phyloP scores from a whole-genome alignment of 2,888 invertebrate species.

The Theretra japonica region DNA sequence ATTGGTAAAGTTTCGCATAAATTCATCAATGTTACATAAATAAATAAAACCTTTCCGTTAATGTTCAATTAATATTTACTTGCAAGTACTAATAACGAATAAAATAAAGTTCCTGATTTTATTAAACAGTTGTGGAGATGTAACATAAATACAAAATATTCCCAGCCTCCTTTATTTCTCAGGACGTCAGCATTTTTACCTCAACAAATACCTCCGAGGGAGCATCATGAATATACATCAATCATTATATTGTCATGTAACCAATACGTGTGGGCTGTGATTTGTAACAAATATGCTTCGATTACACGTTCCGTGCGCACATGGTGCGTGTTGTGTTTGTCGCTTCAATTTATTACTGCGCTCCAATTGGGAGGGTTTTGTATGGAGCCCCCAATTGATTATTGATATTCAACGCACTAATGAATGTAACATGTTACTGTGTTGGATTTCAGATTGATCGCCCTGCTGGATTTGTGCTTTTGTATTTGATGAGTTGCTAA shows the following conservation, averaged over 20 bases:
- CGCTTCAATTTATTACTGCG: conserved; percentile 11
- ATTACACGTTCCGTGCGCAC: background rate
- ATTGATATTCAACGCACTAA: conserved; percentile 10
- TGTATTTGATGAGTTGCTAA: background rate
- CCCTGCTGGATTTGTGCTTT: background rate
- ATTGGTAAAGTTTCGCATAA: too few relatives aligned
- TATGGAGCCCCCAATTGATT: background rate
- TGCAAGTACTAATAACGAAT: too few relatives aligned
- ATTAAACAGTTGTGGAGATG: too few relatives aligned
- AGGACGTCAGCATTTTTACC: too few relatives aligned
- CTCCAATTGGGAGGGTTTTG: conserved; percentile 7
- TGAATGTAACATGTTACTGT: background rate
- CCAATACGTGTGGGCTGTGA: background rate
- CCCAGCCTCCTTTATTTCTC: too few relatives aligned
- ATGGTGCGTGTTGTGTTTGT: background rate
- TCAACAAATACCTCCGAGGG: too few relatives aligned
- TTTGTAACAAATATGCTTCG: conserved; percentile 8
- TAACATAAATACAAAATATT: too few relatives aligned
- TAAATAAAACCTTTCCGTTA: too few relatives aligned
- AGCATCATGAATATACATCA: too few relatives aligned
- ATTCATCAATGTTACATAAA: too few relatives aligned
- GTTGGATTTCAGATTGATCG: background rate
- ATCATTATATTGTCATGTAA: background rate
- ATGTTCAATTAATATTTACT: too few relatives aligned
- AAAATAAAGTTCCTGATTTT: too few relatives aligned